Base-by-base conservation (phyloP, 1,140 invertebrate genomes). In the Penaeus japonicus region DNA sequence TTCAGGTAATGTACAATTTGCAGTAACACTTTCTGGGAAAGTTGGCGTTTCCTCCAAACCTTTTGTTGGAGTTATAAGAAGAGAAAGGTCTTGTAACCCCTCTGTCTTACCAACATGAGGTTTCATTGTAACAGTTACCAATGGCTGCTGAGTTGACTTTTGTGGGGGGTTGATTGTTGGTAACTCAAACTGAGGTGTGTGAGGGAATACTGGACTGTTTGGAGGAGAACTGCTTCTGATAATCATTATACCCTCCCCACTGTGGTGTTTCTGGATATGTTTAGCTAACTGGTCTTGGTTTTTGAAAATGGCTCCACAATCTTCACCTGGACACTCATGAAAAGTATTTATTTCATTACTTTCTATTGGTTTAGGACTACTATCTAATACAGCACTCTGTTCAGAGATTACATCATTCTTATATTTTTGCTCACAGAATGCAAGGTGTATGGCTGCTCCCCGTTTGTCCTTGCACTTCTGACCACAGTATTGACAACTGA, bases 281-380 rank as follows among this genome's bases (percentile, higher is more conserved):
- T 53, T 83, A 10, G 30, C 27, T 4, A 88, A 70, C 53, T 83
- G 79, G 39, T 88, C 62, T 59, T 88, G 57, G 27, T 54, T 88
- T 57, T 88, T 88, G n/a, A 88, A 88, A 75, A 88, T 88, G 0
- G 86, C 86, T 35, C 86, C 86, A 39, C 86, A 88, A 55, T 88
- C 79, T n/a, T 88, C 86, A 30, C 27, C 80, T 5, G 86, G 86
- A 32, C 86, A 88, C 47, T 88, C 86, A 85, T 75, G 57, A 24
- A 57, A 55, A 24, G 47, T 54, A 32, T 57, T 15, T 39, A 80
- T 30, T 17, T 39, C 20, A 78, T 59, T 47, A 15, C 39, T 24
- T 4, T 70, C 35, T 59, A 80, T 12, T 30, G n/a, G n/a, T 53
- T 22, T 22, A 22, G 53, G 15, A 79, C 30, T 86, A 20, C 30